Base-by-base conservation (phyloP, 2,888 invertebrate genomes). In the Omphaloscelis lunosa region DNA sequence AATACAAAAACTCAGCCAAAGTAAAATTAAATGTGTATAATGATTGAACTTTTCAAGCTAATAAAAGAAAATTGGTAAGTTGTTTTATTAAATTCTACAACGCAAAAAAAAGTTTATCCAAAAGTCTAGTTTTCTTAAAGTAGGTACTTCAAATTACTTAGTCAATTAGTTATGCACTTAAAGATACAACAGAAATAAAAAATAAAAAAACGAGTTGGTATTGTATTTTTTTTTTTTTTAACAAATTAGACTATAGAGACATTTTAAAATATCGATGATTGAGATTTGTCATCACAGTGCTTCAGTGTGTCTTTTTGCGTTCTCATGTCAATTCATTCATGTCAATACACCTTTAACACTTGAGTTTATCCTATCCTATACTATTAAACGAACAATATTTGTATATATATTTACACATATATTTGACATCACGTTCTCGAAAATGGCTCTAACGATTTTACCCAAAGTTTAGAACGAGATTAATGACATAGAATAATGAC, bases 341-440 rank as follows among this genome's bases (percentile, higher is more conserved):
- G 82, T 83, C 81, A 81, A 69, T 83, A 77, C 51, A 72, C 78
- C 78, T 78, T 81, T 81, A 79, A 83, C 72, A 83, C 59, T 68
- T 56, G 39, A 51, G 15, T 34, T 3, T 34, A 34, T 34, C 34
- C 34, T 34, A 34, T 34, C 34, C 34, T 34, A 34, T 34, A 34
- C 34, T 34, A 34, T 34, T 1, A 34, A 34, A 34, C 34, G 34
- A 34, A 5, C 34, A 34, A 34, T 34, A 34, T 34, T 34, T 34
- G 4, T 3, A 34, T 2, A 34, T 34, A 34, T 34, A 2, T 2
- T 34, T 34, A n/a, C 3, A 34, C 3, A 3, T 34, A 3, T 3
- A 34, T 34, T 34, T 34, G 34, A 5, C 3, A 34, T 34, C 34
- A 34, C 34, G 34, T 34, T 34, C 34, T 34, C 34, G 34, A 34